Evolutionary conservation across 2,888 invertebrate genomes (phyloP).

Genomic region (Drosophila subquinaria): DNA sequence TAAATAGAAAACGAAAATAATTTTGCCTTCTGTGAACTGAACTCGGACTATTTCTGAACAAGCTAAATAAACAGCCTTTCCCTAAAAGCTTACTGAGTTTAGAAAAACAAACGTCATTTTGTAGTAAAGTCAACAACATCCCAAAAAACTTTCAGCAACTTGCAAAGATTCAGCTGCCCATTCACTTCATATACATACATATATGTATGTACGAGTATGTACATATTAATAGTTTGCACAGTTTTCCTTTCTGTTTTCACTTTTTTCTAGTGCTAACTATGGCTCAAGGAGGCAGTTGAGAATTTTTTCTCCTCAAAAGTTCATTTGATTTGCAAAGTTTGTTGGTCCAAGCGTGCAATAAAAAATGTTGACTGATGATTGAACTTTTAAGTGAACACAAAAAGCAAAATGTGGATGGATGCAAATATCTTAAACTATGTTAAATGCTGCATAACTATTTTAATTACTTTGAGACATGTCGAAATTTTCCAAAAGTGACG

Average conservation of each 20-base stretch:
- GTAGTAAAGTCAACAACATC: slow-evolving; percentile 37
- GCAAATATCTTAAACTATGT: slow-evolving; percentile 10
- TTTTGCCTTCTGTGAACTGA: slow-evolving; percentile 12
- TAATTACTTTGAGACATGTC: slow-evolving; percentile 16
- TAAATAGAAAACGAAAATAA: slow-evolving; percentile 1
- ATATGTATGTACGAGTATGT: slow-evolving; percentile 1
- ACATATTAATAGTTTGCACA: slow-evolving; percentile 41
- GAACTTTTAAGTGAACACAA: slow-evolving; percentile 1
- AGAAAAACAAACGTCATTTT: slow-evolving; percentile 29
- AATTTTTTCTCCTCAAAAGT: slow-evolving; percentile 23
- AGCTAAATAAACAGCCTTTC: slow-evolving; percentile 49
- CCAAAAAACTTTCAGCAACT: slow-evolving; percentile 24
- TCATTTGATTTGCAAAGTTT: slow-evolving; percentile 45
- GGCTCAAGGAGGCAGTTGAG: slow-evolving; percentile 19
- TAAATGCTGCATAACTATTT: slow-evolving; percentile 24
- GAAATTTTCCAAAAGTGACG: neutral
- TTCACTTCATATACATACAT: slow-evolving; percentile 14
- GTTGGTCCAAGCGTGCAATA: slow-evolving; percentile 6
- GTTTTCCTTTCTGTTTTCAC: slow-evolving; percentile 33
- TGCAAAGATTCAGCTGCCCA: slow-evolving; percentile 29
- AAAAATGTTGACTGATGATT: slow-evolving; percentile 33
- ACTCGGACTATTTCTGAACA: neutral
- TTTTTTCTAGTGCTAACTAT: slow-evolving; percentile 24
- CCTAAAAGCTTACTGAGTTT: slow-evolving; percentile 56
- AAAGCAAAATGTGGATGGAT: neutral